Base-by-base conservation (phyloP, 2,797 vertebrate species). In the Poeciliopsis infans region DNA sequence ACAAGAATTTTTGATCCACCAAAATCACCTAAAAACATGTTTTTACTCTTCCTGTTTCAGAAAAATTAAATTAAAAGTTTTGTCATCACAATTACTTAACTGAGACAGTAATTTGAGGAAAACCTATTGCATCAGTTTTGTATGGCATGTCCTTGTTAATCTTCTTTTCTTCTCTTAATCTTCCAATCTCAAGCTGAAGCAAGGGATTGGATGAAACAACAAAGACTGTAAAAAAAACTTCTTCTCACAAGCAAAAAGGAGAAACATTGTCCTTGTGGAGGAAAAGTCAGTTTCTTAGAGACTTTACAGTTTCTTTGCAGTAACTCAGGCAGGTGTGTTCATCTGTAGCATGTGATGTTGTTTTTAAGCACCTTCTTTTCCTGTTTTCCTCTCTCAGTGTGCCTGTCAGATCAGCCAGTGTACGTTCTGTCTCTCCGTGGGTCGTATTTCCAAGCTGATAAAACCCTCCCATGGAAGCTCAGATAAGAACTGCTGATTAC, bases 401-500 rank as follows among this genome's bases (percentile, higher is more conserved):
- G 68, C 87, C 76, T 74, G 41, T 81, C 70, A 69, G 45, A 76
- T 86, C 82, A 82, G 79, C 88, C 84, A 61, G 51, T 25, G 89
- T 85, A 87, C 87, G 86, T 76, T 77, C 57, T 89, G 86, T 91
- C 83, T 89, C 72, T 76, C 81, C 55, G 64, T 78, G 25, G 82
- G 85, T 81, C 82, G 82, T 85, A 75, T 77, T 80, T 90, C 66
- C 77, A 74, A 76, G 82, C 89, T 92, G 91, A 94, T 94, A 95
- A 94, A 88, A 91, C 85, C 84, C 79, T 83, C 71, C 85, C 79
- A 79, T 70, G 82, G 79, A 79, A 85, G 77, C 72, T 41, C 11
- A 92, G 94, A 94, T 95, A 95, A 95, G 93, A 83, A 76, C 39
- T 59, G 66, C 84, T 76, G 90, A 92, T 94, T 92, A 92, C 70